Conservation (phyloP, 2,888 invertebrate species). For the Cremastobaeus sp. region DNA sequence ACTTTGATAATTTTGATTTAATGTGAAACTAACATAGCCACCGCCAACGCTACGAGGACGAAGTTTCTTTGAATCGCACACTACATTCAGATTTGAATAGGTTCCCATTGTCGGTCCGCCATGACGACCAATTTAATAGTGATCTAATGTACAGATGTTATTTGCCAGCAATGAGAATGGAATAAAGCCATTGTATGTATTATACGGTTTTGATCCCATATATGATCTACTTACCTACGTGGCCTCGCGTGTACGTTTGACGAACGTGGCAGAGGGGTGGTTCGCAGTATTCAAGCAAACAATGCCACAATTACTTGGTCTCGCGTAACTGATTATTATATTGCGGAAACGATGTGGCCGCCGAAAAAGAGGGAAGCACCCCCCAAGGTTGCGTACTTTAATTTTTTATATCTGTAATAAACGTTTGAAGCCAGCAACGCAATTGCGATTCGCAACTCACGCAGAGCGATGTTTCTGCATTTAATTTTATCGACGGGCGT, state of each 20-base stretch:
- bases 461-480: constrained; percentile 42
- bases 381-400: constrained; percentile 47
- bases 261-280: constrained; percentile 54
- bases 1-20: constrained; percentile 37
- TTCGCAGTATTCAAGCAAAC: constrained; percentile 55
- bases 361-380: constrained; percentile 45
- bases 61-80: constrained; percentile 73
- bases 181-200: constrained; percentile 73
- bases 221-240: constrained; percentile 66
- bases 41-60: constrained; percentile 66
- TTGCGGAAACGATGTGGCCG: constrained; percentile 58
- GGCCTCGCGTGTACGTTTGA: constrained; percentile 56
- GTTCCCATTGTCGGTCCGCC: constrained; percentile 72
- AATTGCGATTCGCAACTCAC: no score
- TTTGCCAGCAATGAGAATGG: constrained; percentile 75
- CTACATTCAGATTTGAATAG: constrained; percentile 74
- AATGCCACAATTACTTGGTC: constrained; percentile 63
- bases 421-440: no score
- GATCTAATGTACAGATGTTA: constrained; percentile 78
- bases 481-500: constrained; percentile 29
- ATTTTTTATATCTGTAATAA: constrained; percentile 40
- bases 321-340: constrained; percentile 62
- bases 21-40: constrained; percentile 59
- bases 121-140: constrained; percentile 75
- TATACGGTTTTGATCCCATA: constrained; percentile 71